A percentile compares a stretch with the other conserved stretches of the same genome.
These are phyloP conservation scores for Drosophila phalerata DNA, from an alignment of 2,888 invertebrate genomes.

Conservation along the genomic window DNA sequence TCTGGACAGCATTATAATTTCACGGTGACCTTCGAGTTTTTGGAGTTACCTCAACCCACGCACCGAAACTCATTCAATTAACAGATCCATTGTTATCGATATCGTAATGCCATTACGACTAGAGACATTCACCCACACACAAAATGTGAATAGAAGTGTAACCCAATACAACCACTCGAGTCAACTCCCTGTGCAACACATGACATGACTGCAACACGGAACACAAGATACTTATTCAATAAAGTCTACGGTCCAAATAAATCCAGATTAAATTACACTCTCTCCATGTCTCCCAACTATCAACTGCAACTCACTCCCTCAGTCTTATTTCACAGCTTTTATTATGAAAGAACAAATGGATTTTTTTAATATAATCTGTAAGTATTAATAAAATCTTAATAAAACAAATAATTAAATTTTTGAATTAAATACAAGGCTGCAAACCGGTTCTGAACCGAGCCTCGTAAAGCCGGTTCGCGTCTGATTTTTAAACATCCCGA, in stretches of 20 bases:
- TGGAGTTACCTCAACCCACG: conserved; percentile 50
- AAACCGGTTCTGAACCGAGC: too few relatives aligned
- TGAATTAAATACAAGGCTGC: too few relatives aligned
- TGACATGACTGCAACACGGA: conserved; percentile 54
- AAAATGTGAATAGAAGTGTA: conserved; percentile 37
- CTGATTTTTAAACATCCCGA: too few relatives aligned
- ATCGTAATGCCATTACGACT: conserved; percentile 34
- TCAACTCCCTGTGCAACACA: conserved; percentile 9
- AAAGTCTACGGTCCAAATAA: background rate
- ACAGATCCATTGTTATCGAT: conserved; percentile 60
- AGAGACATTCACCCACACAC: conserved; percentile 53
- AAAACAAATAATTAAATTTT: too few relatives aligned
- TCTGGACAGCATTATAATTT: conserved; percentile 58
- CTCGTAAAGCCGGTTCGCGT: too few relatives aligned
- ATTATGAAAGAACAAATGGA: too few relatives aligned
- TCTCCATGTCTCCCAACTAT: conserved; percentile 1
- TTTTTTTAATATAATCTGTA: too few relatives aligned
- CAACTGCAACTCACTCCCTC: too few relatives aligned
- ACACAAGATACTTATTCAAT: conserved; percentile 35
- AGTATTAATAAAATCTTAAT: too few relatives aligned
- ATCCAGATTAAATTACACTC: conserved; percentile 21
- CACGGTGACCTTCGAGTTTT: conserved; percentile 56
- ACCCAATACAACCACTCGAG: conserved; percentile 10
- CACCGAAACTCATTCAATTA: conserved; percentile 73
- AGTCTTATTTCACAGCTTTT: too few relatives aligned